Percentiles rank a stretch among this genome's conserved stretches.
phyloP scores from a whole-genome alignment of 92 coral and sea anemone species.

The Hydrozoanthus gracilis region DNA sequence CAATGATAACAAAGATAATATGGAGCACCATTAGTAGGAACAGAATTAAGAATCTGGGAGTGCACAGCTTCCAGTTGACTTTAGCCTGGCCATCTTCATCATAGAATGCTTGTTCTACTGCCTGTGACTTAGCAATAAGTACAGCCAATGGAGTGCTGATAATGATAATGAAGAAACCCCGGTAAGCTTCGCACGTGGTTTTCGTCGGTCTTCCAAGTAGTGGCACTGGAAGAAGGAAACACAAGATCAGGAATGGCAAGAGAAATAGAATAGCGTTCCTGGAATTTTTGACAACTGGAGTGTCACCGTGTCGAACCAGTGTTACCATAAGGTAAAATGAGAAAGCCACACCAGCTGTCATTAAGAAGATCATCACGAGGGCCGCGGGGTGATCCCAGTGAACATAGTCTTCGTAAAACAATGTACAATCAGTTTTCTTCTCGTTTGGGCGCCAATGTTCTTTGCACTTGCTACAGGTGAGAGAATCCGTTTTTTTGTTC shows the following conservation, averaged over 20 bases:
- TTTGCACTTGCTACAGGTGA: constrained; percentile 75
- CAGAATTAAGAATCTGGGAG: constrained; percentile 74
- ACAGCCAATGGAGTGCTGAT: constrained; percentile 90
- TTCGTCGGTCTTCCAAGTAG: constrained; percentile 87
- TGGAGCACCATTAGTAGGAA: constrained; percentile 67
- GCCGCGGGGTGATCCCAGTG: constrained; percentile 93
- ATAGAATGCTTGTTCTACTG: constrained; percentile 75
- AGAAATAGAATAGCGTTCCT: constrained; percentile 78
- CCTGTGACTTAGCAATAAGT: constrained; percentile 76
- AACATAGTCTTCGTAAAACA: constrained; percentile 84
- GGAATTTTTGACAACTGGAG: constrained; percentile 87
- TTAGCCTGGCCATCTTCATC: constrained; percentile 74
- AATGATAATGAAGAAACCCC: constrained; percentile 80
- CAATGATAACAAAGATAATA: constrained; percentile 66
- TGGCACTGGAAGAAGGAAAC: constrained; percentile 89
- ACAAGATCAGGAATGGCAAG: constrained; percentile 78
- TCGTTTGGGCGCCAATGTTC: constrained; percentile 69
- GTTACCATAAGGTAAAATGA: constrained; percentile 78
- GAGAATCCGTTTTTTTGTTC: constrained; percentile 66
- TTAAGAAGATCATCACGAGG: constrained; percentile 82
- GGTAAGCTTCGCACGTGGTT: constrained; percentile 91
- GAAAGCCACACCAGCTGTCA: constrained; percentile 89
- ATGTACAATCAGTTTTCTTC: constrained; percentile 73
- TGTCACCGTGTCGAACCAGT: constrained; percentile 78
- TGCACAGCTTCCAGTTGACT: constrained; percentile 73